Conservation (phyloP, 2,797 vertebrate species). For the Halcyon badia region DNA sequence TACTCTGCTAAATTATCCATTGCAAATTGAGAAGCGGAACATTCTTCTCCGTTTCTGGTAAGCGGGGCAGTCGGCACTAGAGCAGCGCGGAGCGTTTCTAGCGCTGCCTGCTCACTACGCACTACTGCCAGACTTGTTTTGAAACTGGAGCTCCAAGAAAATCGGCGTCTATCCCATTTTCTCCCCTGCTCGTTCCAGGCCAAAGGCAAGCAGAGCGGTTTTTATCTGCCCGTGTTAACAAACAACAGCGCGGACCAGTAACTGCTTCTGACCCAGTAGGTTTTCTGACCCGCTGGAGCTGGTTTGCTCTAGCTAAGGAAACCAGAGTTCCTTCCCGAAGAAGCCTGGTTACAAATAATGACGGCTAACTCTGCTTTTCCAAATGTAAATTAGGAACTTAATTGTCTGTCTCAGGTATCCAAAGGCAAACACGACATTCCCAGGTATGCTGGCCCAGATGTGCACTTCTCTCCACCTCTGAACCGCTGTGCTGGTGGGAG, state of each 20-base stretch:
- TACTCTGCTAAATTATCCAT: conserved; percentile 35
- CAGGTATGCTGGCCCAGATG: not conserved
- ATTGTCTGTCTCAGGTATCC: not conserved
- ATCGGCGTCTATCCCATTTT: not conserved
- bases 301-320: not conserved
- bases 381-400: not conserved
- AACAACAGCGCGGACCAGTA: not conserved
- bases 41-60: not conserved
- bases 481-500: not conserved
- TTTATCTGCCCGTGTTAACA: not conserved
- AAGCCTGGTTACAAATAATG: not conserved
- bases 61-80: not conserved
- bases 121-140: not conserved
- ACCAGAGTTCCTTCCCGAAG: not conserved
- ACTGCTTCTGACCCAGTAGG: not conserved
- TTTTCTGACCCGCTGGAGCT: not conserved
- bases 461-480: not conserved
- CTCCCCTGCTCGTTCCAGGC: not conserved
- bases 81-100: not conserved
- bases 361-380: not conserved
- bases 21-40: conserved; percentile 19
- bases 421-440: not conserved
- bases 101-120: not conserved
- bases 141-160: conserved; percentile 4
- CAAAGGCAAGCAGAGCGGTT: not conserved